A percentile compares a stretch with the other conserved stretches of the same genome.
Conservation (phyloP, 2,113 vertebrate genomes). For the Hipposideros armiger region DNA sequence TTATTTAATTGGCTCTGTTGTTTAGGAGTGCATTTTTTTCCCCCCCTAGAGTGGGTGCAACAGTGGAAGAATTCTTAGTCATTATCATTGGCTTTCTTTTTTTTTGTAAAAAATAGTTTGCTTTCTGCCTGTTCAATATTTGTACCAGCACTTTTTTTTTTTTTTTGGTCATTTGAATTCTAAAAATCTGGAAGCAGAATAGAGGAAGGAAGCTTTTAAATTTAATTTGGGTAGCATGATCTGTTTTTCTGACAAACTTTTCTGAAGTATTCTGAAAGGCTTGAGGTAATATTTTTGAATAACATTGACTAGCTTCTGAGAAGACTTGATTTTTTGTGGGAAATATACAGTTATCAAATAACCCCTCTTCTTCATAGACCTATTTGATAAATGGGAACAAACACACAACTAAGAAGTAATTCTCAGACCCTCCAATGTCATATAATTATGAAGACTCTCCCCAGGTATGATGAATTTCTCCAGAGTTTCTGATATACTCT, state of each 20-base stretch:
- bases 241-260: slow-evolving; percentile 15
- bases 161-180: slow-evolving; percentile 52
- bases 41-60: neutral
- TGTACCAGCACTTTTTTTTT: neutral
- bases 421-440: slow-evolving; percentile 22
- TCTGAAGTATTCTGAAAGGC: slow-evolving; percentile 37
- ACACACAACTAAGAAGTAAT: neutral
- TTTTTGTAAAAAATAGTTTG: neutral
- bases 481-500: neutral
- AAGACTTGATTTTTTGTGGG: slow-evolving; percentile 9
- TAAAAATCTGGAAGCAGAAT: slow-evolving; percentile 14
- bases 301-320: slow-evolving; percentile 29
- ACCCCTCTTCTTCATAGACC: neutral
- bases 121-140: neutral
- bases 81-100: neutral
- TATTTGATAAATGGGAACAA: slow-evolving; percentile 46
- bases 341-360: slow-evolving; percentile 4
- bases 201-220: slow-evolving; percentile 47
- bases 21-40: slow-evolving; percentile 11
- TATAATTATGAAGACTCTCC: neutral
- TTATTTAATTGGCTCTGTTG: neutral
- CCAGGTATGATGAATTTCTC: neutral
- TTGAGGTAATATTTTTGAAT: slow-evolving; percentile 51
- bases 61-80: slow-evolving; percentile 20
- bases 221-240: neutral